Percentiles rank a stretch among this genome's conserved stretches.
phyloP scores from a whole-genome alignment of 2,797 vertebrate species.

The Nothura maculosa region DNA sequence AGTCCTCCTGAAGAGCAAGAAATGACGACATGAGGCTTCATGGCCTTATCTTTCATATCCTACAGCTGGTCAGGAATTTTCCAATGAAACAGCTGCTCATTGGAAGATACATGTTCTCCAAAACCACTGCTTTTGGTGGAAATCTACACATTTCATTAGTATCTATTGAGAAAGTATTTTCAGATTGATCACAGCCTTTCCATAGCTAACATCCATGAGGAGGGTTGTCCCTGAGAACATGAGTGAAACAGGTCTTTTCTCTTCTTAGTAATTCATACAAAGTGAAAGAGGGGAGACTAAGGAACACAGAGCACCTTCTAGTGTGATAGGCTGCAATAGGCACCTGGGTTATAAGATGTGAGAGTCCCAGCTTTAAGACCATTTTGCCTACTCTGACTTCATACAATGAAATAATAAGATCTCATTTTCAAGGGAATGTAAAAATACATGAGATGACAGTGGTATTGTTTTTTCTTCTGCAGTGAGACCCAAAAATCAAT shows the following conservation, averaged over 20 bases:
- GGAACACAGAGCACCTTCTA: background rate
- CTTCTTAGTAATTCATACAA: background rate
- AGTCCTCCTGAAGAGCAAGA: constrained; percentile 21
- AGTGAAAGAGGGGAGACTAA: background rate
- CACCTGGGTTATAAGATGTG: background rate
- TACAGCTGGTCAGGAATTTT: constrained; percentile 41
- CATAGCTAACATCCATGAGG: background rate
- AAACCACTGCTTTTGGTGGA: background rate
- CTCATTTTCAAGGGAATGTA: background rate
- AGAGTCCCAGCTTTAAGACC: background rate
- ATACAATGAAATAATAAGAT: background rate
- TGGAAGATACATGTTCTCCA: background rate
- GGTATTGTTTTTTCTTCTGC: background rate
- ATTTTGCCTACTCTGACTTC: background rate
- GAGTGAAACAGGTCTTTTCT: background rate
- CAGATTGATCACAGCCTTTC: background rate
- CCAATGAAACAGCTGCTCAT: constrained; percentile 9
- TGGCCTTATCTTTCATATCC: constrained; percentile 23
- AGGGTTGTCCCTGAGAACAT: background rate
- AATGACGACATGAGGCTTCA: background rate
- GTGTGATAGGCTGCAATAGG: background rate
- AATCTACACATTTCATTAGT: background rate
- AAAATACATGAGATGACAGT: background rate
- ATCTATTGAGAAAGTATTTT: background rate
- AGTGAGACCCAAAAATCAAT: background rate